Percentiles rank a stretch among this genome's conserved stretches.
Conservation (phyloP, 2,888 invertebrate genomes). For the Myopa testacea region DNA sequence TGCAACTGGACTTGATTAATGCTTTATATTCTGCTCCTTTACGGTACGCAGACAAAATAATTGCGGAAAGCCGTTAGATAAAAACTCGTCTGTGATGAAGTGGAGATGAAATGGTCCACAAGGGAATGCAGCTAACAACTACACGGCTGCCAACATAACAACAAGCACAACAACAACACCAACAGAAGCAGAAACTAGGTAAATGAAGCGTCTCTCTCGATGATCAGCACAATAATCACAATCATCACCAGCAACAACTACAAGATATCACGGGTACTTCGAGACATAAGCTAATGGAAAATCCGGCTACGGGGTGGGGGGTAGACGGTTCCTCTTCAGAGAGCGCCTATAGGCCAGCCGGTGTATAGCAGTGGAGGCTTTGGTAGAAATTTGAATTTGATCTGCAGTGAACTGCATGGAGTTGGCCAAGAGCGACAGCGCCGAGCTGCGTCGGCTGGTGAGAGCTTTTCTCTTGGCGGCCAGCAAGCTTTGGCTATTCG, state of each 20-base stretch:
- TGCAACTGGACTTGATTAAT: background rate
- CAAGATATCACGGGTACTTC: background rate
- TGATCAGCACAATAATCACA: background rate
- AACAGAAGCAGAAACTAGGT: conserved; percentile 30
- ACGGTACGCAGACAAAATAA: background rate
- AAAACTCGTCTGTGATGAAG: conserved; percentile 16
- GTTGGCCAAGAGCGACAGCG: conserved; percentile 38
- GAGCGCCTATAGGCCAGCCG: background rate
- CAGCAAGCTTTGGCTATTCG: conserved; percentile 60
- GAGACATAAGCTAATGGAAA: background rate
- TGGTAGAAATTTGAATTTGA: conserved; percentile 25
- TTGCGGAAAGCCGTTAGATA: conserved; percentile 26
- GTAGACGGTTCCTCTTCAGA: background rate
- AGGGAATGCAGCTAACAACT: background rate
- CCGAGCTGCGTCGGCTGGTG: conserved; percentile 16
- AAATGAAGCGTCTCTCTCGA: conserved; percentile 22
- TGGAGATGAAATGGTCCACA: background rate
- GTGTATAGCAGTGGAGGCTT: background rate
- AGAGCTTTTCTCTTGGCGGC: conserved; percentile 44
- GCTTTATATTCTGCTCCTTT: background rate
- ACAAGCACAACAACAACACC: background rate
- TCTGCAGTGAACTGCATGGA: conserved; percentile 25
- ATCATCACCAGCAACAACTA: background rate
- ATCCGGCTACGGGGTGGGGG: background rate
- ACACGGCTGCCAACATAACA: background rate